Evolutionary conservation across 1,140 invertebrate species (phyloP), one percentile per base, ranked within the genome.

Genomic region (Bombyx mandarina): DNA sequence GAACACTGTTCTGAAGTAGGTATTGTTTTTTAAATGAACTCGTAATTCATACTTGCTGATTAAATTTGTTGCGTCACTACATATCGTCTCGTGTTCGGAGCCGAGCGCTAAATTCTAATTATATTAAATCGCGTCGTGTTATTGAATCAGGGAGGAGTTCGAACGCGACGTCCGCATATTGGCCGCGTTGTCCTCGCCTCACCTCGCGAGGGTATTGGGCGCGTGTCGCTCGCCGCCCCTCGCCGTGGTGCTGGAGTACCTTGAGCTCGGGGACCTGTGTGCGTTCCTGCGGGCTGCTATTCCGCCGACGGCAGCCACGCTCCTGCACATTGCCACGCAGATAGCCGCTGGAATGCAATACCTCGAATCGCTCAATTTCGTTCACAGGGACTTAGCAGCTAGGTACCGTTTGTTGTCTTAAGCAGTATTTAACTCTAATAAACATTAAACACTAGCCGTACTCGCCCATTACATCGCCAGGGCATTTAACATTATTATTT

Each of bases 231-330:
- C 95, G 0, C 90, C 93, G 9, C 96, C 95, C 0, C 88, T 94
- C 12, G 96, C 94, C 72, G 95, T 97, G 62, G 91, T 98, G 2
- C 92, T 98, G 72, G 97, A 98, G 82, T 98, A 97, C 86, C 89
- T 96, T 70, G 95, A 96, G 70, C 92, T 95, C 65, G 96, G 96
- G 7, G 96, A 98, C 87, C 91, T 98, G 49, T 94, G 95, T 81
- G 94, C 97, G 78, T 97, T 96, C 79, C 89, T 97, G 8, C 91
- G 91, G 68, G 90, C 90, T 50, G 89, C 91, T 26, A 89, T 90
- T 54, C 91, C 91, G 6, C 90, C 90, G 43, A 90, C 92, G 9
- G 88, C 91, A 43, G 91, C 91, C 66, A 91, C 91, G 0, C 79
- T 94, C 26, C 90, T 96, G 61, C 95, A 94, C 84, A 93, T 96